Base-by-base conservation (phyloP, 2,888 invertebrate genomes). In the Abscondita cerata region DNA sequence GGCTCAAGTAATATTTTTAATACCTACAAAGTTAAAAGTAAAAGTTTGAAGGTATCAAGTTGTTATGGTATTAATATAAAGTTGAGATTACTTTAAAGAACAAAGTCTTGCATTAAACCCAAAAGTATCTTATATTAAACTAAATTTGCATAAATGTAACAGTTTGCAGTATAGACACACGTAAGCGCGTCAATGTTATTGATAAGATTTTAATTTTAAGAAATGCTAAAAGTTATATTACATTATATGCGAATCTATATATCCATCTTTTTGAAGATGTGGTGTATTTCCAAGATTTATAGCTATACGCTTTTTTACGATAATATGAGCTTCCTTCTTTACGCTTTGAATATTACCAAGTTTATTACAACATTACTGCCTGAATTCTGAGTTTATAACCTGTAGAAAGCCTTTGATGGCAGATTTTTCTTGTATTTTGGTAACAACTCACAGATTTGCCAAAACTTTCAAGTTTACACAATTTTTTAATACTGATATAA, bases 251-350 rank as follows among this genome's bases (percentile, higher is more conserved):
- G 44, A 44, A 44, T 44, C 44, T 44, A 44, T 44, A 19, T 9
- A 16, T 44, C 18, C 19, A 44, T 44, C 19, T 18, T 18, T n/a
- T 13, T 44, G 44, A 44, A 44, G 44, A 44, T 44, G n/a, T 44
- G 18, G 19, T 51, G 52, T 58, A 52, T 59, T 59, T 52, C 31
- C 31, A 53, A 46, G 46, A 59, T 59, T 59, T 59, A 59, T 53
- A 36, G 38, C 52, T 52, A 12, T 36, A 52, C 52, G 62, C 62
- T 57, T 62, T 57, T 62, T 62, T 62, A 62, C 62, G 62, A 62
- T 62, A 62, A 62, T 62, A 62, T 57, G 57, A 57, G 53, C 52
- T 62, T 62, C 57, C 57, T 57, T 41, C 52, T 58, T 57, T 62
- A 62, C 62, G 53, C 50, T 57, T 57, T 62, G 62, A 57, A 62